Base-by-base conservation (phyloP, 2,797 vertebrate species). In the Phoeniculus purpureus region DNA sequence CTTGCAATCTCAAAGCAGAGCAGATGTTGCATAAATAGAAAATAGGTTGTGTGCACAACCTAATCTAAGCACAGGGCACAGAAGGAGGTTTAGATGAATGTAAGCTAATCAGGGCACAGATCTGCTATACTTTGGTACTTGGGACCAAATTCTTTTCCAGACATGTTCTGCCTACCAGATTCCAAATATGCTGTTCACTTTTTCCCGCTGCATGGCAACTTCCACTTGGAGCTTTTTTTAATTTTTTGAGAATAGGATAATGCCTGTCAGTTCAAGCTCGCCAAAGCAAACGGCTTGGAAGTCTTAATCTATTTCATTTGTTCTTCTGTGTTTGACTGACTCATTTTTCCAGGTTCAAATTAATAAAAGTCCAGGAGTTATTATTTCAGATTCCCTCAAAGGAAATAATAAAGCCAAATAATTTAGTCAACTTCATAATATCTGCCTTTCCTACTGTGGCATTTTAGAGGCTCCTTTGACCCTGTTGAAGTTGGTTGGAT, bases 1-100 rank as follows among this genome's bases (percentile, higher is more conserved):
- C 79, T 95, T 8, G 2, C 93, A 88, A 94, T 93, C 95, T 96
- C 86, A 90, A 92, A 94, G 94, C 59, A 1, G 84, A 95, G 88
- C 94, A 94, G 92, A 96, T 96, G 95, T 96, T 95, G 88, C 91
- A 87, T 96, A 95, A 93, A 94, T 78, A 94, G 94, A 93, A 96
- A 96, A 94, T 93, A 94, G 93, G 91, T 95, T 96, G 91, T 95
- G 87, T 87, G 93, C 64, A 59, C 88, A 91, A 82, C 87, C 90
- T 91, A 84, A 94, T 92, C 91, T 94, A 88, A 92, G 80, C 83
- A 85, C 68, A 85, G 60, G 75, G 77, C 82, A 81, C 75, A 88
- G 88, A 92, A 94, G 82, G 90, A 85, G 79, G 86, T 89, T 93
- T 92, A 73, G 82, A 65, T 90, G 81, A 90, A 81, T 94, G 71